Percentiles rank a stretch among this genome's conserved stretches.
Evolutionary conservation across 2,113 vertebrate species (phyloP).

Genomic region (Capra hircus): DNA sequence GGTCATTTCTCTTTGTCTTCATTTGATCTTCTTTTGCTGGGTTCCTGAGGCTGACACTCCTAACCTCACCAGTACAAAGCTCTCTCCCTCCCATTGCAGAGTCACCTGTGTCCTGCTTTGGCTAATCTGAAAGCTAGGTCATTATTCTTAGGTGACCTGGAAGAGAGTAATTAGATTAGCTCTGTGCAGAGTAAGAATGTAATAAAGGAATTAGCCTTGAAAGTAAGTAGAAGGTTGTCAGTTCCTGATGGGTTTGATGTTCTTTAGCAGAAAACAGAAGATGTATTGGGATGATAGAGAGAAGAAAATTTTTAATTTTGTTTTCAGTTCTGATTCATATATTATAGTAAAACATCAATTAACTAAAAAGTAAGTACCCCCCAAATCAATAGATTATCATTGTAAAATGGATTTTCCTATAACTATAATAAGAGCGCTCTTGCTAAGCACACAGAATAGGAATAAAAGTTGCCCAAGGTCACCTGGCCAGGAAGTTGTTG

Average conservation of each 20-base stretch:
- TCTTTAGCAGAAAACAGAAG: neutral
- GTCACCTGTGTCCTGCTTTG: neutral
- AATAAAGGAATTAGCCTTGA: constrained; percentile 49
- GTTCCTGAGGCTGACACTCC: neutral
- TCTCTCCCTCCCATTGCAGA: neutral
- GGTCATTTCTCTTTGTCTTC: neutral
- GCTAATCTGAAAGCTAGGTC: constrained; percentile 50
- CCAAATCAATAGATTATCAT: neutral
- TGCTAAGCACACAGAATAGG: neutral
- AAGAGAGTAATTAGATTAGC: constrained; percentile 40
- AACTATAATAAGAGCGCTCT: neutral
- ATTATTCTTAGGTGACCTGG: constrained; percentile 11
- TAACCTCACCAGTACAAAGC: neutral
- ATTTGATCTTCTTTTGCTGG: neutral
- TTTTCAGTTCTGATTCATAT: constrained; percentile 16
- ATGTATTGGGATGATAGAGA: neutral
- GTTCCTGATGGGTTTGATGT: neutral
- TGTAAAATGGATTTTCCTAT: neutral
- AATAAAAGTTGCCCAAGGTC: neutral
- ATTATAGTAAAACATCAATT: neutral
- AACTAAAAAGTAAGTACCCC: neutral
- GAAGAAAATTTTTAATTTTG: neutral
- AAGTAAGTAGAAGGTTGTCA: constrained; percentile 21
- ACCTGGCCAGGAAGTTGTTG: neutral
- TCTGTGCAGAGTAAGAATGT: constrained; percentile 26